Evolutionary conservation across 2,888 invertebrate genomes (phyloP), one percentile per base, ranked within the genome.

Genomic region (Ochropleura leucogaster): DNA sequence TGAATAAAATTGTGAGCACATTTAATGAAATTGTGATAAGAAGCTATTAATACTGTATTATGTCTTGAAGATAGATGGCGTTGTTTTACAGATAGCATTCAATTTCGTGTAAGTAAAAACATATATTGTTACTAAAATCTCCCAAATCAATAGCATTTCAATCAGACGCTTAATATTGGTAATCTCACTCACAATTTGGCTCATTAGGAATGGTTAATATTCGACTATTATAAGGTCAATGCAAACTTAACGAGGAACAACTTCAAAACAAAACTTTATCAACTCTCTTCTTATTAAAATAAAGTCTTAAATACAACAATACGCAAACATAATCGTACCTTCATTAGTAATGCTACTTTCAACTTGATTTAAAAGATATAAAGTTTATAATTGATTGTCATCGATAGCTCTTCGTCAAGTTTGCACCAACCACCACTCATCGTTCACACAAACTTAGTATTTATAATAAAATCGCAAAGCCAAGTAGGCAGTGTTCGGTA

Each of bases 111-210:
- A 7, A 30, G 14, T 16, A 40, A 30, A 49, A 20, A 40, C 44
- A 12, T n/a, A 44, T 20, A 30, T 53, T 18, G 16, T 46, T 42
- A 55, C 20, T 18, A 18, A 67, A 68, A 44, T 10, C 68, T 18
- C 20, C 16, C 8, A 55, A 63, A 68, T 53, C 74, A 80, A 77
- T 80, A 86, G 63, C 79, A 84, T 83, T 79, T 67, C 78, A 79
- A 77, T 71, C 57, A 79, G 69, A 76, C 80, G 47, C 67, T 79
- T 51, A 67, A 87, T 83, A 87, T 80, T 79, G 74, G 63, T 80
- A 80, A 87, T 87, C 84, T 86, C 85, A 88, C 85, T 87, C 80
- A 90, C 92, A 93, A 93, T 93, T 93, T 93, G 93, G 92, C 93
- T 93, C 78, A 83, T 91, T 93, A 93, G 93, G 93, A 89, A 89